Evolutionary conservation across 1,140 invertebrate genomes (phyloP).

Genomic region (Apis dorsata): DNA sequence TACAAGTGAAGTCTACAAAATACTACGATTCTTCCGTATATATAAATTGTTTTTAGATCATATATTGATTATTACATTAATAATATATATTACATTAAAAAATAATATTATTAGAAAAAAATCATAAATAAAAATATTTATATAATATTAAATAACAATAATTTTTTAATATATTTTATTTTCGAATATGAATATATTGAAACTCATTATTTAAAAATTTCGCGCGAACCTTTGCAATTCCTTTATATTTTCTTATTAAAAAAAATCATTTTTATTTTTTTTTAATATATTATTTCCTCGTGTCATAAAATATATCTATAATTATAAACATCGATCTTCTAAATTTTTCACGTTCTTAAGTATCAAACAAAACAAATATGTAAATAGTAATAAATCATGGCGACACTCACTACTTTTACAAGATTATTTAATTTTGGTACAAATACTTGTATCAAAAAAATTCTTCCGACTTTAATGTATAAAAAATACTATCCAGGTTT

Average conservation of each 20-base stretch:
- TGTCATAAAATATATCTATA: not conserved
- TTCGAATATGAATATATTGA: no score
- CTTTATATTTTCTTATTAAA: not conserved
- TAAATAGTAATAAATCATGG: slow-evolving; percentile 41
- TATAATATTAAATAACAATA: no score
- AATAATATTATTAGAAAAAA: not conserved
- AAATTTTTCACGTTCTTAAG: not conserved
- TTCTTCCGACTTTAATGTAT: not conserved
- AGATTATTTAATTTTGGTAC: slow-evolving; percentile 44
- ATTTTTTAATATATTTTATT: not conserved
- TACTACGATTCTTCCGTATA: not conserved
- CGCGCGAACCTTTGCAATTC: not conserved
- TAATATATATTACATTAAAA: not conserved
- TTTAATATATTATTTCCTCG: not conserved
- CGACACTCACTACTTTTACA: slow-evolving; percentile 48
- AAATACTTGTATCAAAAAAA: slow-evolving; percentile 54
- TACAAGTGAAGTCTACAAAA: slow-evolving; percentile 15
- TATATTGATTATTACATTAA: not conserved
- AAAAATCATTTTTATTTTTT: not conserved
- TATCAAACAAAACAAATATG: not conserved
- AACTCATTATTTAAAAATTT: slow-evolving; percentile 13
- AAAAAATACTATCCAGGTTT: slow-evolving; percentile 55
- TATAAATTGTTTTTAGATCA: not conserved
- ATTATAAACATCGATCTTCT: not conserved
- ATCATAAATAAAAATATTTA: not conserved